These are phyloP conservation scores for Barbus barbus DNA, from an alignment of 2,113 vertebrate species.

Conservation along the genomic window DNA sequence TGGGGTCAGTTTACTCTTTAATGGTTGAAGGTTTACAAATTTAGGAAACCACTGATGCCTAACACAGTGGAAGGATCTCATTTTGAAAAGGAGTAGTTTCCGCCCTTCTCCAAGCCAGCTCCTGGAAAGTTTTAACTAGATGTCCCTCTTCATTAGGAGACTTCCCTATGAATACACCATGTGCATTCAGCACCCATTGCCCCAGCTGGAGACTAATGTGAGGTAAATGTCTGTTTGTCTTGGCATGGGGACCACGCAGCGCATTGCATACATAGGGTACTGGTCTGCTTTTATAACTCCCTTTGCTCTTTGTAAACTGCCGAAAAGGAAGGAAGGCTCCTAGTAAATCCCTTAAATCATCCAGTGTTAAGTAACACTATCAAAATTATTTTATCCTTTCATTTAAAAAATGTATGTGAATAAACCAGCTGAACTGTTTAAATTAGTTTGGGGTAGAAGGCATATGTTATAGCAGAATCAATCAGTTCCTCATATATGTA, in stretches of 20 bases:
- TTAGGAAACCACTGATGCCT: slow-evolving; percentile 62
- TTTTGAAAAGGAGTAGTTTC: slow-evolving; percentile 56
- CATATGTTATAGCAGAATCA: neutral
- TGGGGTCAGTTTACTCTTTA: slow-evolving; percentile 59
- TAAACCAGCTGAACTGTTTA: neutral
- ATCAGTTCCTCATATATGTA: neutral
- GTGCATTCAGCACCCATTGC: slow-evolving; percentile 53
- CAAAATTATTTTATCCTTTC: neutral
- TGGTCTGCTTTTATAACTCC: slow-evolving; percentile 44
- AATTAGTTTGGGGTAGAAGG: neutral
- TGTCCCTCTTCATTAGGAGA: slow-evolving; percentile 59
- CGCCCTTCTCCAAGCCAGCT: slow-evolving; percentile 54
- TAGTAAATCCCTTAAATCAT: slow-evolving; percentile 49
- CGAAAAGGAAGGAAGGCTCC: slow-evolving; percentile 38
- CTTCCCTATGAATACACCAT: slow-evolving; percentile 53
- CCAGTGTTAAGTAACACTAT: neutral
- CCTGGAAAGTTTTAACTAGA: slow-evolving; percentile 65
- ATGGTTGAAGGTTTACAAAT: slow-evolving; percentile 65
- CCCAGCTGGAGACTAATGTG: slow-evolving; percentile 55
- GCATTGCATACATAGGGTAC: slow-evolving; percentile 39
- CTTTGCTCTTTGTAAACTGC: slow-evolving; percentile 40
- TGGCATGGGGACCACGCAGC: slow-evolving; percentile 27
- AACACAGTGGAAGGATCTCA: slow-evolving; percentile 58
- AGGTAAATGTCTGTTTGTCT: slow-evolving; percentile 66
- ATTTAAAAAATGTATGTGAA: neutral